Evolutionary conservation across 1,140 invertebrate species (phyloP), one percentile per base, ranked within the genome.

Genomic region (Zaprionus lachaisei): DNA sequence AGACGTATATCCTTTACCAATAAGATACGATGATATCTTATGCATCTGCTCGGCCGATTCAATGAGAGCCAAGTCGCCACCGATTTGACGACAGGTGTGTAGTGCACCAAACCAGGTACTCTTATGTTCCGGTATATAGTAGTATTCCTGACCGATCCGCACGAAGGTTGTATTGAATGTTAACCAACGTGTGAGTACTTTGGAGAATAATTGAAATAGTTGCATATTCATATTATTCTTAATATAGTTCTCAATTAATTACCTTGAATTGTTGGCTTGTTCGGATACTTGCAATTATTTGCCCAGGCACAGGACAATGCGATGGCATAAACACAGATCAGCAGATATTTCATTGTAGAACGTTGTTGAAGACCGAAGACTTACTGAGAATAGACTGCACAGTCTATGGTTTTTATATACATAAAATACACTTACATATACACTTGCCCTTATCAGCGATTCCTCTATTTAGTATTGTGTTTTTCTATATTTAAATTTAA

Each of bases 41-140:
- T 41, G 2, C 74, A 77, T 55, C 37, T 77, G 69, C 26, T 54
- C 34, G 5, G 62, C 47, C 0, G 54, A 51, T 64, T 77, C 69
- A 11, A 77, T 67, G 6, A 44, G 7, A 0, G 26, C 57, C 49
- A 77, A 47, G n/a, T 77, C 60, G 0, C 68, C 74, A 0, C 69
- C 62, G 14, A 61, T 15, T 0, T 24, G 34, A 15, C 68, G 69
- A 38, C 74, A 77, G 5, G 22, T 2, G 28, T 77, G 68, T 12
- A 26, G 37, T 11, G 74, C 56, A 5, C 55, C 4, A 14, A 62
- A 57, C 74, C 74, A 77, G 1, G 17, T 24, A 1, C 55, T 28
- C 17, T 62, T 67, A 1, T 20, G 1, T 0, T 51, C 12, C 12
- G 56, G 38, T 9, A 72, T n/a, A 22, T 61, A 55, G 28, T 72